A percentile compares a stretch with the other conserved stretches of the same genome.
Conservation (phyloP, 2,113 vertebrate species). For the Ammodytes dubius region DNA sequence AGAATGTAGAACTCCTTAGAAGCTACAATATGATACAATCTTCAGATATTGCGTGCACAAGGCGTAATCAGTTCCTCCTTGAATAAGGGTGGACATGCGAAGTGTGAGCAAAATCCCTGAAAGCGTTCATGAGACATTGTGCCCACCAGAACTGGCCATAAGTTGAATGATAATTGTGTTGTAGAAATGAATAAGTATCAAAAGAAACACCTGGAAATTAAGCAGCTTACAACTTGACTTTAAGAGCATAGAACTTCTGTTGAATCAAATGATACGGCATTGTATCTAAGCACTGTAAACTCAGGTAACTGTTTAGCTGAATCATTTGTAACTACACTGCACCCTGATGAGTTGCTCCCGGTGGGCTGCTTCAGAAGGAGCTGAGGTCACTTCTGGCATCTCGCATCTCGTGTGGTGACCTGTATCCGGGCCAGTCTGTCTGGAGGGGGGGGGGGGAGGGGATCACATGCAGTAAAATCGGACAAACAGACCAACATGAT, state of each 20-base stretch:
- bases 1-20: too few species aligned
- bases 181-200: neutral
- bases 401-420: constrained; percentile 62
- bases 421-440: constrained; percentile 45
- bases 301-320: neutral
- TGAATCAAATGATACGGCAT: neutral
- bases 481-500: constrained; percentile 51
- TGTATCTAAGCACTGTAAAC: neutral
- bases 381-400: constrained; percentile 48
- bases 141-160: neutral
- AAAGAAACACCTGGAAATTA: neutral
- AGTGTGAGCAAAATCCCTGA: too few species aligned
- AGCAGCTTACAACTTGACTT: neutral
- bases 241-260: neutral
- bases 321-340: too few species aligned
- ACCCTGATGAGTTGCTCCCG: constrained; percentile 21
- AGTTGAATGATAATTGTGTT: neutral
- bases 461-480: constrained; percentile 50
- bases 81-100: too few species aligned
- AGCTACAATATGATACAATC: too few species aligned
- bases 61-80: too few species aligned
- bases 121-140: too few species aligned
- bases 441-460: constrained; percentile 34
- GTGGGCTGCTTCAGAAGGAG: constrained; percentile 25
- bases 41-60: too few species aligned